These are phyloP conservation scores for Drosophila falleni DNA, from an alignment of 2,888 invertebrate genomes.

Conservation along the genomic window DNA sequence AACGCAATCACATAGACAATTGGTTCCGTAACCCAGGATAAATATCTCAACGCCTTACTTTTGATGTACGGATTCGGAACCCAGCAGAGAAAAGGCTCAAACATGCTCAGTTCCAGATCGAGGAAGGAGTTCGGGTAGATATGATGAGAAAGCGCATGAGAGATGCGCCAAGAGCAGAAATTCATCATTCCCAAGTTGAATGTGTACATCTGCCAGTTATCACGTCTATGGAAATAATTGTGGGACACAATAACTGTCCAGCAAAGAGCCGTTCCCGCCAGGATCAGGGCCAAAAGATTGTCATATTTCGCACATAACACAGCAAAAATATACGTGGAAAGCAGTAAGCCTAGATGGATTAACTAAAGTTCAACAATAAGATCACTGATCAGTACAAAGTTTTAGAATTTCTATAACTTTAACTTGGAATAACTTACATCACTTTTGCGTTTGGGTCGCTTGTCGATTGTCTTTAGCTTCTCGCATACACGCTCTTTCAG, in stretches of 20 bases:
- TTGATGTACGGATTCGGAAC: slow-evolving; percentile 87
- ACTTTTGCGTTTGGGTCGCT: slow-evolving; percentile 78
- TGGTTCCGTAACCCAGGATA: slow-evolving; percentile 87
- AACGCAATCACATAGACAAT: slow-evolving; percentile 79
- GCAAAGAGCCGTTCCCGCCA: slow-evolving; percentile 87
- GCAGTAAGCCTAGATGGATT: slow-evolving; percentile 84
- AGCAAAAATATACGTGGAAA: slow-evolving; percentile 82
- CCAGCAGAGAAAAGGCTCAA: slow-evolving; percentile 90
- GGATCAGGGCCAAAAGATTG: slow-evolving; percentile 73
- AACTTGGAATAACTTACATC: slow-evolving; percentile 78
- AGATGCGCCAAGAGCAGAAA: slow-evolving; percentile 90
- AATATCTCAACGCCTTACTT: slow-evolving; percentile 86
- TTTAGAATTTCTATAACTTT: not conserved
- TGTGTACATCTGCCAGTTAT: slow-evolving; percentile 92
- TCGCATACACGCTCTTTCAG: slow-evolving; percentile 88
- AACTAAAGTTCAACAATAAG: slow-evolving; percentile 57
- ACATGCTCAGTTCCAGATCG: slow-evolving; percentile 90
- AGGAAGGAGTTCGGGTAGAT: slow-evolving; percentile 91
- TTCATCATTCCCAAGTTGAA: slow-evolving; percentile 89
- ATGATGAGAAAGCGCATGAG: slow-evolving; percentile 92
- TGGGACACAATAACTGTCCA: slow-evolving; percentile 89
- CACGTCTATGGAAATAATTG: slow-evolving; percentile 91
- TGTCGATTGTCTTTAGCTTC: slow-evolving; percentile 87
- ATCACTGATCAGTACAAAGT: not conserved
- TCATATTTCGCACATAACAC: slow-evolving; percentile 83